Conservation (phyloP, 2,113 vertebrate species). For the Python bivittatus region DNA sequence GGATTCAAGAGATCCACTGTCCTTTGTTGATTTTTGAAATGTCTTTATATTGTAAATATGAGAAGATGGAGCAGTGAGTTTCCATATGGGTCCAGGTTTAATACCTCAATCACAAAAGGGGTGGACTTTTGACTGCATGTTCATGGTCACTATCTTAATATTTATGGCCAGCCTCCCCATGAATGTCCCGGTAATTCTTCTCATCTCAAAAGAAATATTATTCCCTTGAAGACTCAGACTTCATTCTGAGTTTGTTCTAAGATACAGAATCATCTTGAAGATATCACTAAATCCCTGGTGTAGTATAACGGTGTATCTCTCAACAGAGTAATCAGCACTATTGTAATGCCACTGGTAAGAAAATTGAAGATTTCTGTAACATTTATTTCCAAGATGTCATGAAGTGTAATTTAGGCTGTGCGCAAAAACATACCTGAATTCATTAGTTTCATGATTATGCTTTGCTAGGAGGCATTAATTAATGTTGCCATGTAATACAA, state of each 20-base stretch:
- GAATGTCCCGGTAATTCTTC: not conserved
- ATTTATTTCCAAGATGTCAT: constrained; percentile 60
- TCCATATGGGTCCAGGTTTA: too few relatives aligned
- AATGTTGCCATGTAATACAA: constrained; percentile 73
- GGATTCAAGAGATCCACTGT: too few relatives aligned
- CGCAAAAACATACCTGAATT: constrained; percentile 68
- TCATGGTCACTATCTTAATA: too few relatives aligned
- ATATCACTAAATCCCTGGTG: not conserved
- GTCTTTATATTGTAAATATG: too few relatives aligned
- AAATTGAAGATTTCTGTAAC: constrained; percentile 64
- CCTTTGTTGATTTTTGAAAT: too few relatives aligned
- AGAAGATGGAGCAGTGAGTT: too few relatives aligned
- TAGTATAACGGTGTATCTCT: constrained; percentile 50
- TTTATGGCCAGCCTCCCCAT: too few relatives aligned
- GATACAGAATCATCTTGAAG: constrained; percentile 33
- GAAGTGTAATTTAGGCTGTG: constrained; percentile 63
- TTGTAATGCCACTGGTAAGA: constrained; percentile 53
- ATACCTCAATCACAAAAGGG: too few relatives aligned
- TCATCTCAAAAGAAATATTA: constrained; percentile 15
- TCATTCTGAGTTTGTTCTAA: constrained; percentile 51
- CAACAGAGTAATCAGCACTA: constrained; percentile 46
- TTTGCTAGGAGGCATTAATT: constrained; percentile 73
- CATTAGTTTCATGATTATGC: constrained; percentile 65
- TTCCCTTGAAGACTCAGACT: not conserved
- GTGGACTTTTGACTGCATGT: too few relatives aligned